Evolutionary conservation across 2,888 invertebrate species (phyloP), one percentile per base, ranked within the genome.

Genomic region (Hirtodrosophila duncani): DNA sequence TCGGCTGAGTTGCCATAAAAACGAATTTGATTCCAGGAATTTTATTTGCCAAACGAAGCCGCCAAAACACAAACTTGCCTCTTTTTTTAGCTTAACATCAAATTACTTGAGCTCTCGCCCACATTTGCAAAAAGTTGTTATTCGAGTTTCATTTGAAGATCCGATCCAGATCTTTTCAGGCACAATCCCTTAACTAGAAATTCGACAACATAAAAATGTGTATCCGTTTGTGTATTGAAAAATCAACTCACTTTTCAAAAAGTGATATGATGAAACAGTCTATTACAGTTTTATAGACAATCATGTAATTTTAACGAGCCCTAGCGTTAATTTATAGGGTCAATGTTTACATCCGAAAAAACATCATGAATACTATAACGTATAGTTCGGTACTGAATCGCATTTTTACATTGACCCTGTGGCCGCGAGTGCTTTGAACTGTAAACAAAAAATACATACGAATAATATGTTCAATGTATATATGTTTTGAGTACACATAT

Each of bases 1-100:
- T n/a, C n/a, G n/a, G n/a, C n/a, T n/a, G n/a, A n/a, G n/a, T n/a
- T n/a, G n/a, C 44, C 26, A 20, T 13, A 23, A 34, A 49, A 34
- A 17, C 50, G 42, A 66, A 63, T 72, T 72, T 77, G 67, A 43
- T 72, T 77, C 72, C 58, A n/a, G 55, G 72, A 72, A 72, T 67
- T 72, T 30, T 24, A 5, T 17, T n/a, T 21, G 38, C 29, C 61
- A 50, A 45, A 46, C 46, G 11, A 21, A n/a, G n/a, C n/a, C n/a
- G n/a, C n/a, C n/a, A 49, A 55, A 27, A 30, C 38, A 26, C 39
- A 45, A 64, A 42, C 26, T 21, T n/a, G 37, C 24, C 29, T 43
- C 27, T 26, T 24, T 17, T 16, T 27, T 13, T 17, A 23, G 1
- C 26, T 34, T 8, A 7, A 9, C 26, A 23, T 21, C 56, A 31